Evolutionary conservation across 2,888 invertebrate genomes (phyloP).

Genomic region (Serripes groenlandicus): DNA sequence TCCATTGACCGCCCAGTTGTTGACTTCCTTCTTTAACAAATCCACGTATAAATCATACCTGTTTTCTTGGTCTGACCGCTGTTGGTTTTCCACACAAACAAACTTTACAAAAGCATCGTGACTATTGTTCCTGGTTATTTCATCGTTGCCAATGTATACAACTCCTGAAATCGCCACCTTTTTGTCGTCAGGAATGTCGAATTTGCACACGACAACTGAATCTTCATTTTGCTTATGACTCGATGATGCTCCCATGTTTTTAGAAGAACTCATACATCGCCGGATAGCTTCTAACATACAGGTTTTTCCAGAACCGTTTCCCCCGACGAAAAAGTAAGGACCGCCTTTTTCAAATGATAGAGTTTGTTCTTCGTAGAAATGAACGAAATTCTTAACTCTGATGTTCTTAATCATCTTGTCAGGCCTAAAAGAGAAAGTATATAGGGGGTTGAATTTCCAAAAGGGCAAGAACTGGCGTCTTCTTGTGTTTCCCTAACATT

Average conservation of each 20-base stretch:
- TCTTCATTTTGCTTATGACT: neutral
- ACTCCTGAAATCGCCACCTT: neutral
- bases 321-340: constrained; percentile 17
- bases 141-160: no score
- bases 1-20: neutral
- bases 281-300: constrained; percentile 5
- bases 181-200: neutral
- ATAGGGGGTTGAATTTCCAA: no score
- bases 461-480: no score
- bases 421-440: no score
- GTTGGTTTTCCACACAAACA: no score
- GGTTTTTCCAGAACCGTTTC: constrained; percentile 18
- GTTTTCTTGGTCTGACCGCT: no score
- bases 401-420: constrained; percentile 7
- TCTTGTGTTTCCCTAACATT: no score
- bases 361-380: constrained; percentile 12
- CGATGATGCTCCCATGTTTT: neutral
- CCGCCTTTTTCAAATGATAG: neutral
- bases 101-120: neutral
- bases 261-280: constrained; percentile 12
- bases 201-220: constrained; percentile 9
- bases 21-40: neutral
- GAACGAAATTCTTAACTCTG: constrained; percentile 21
- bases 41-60: neutral
- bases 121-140: neutral